phyloP scores from a whole-genome alignment of 2,113 vertebrate genomes.

The Naja naja region DNA sequence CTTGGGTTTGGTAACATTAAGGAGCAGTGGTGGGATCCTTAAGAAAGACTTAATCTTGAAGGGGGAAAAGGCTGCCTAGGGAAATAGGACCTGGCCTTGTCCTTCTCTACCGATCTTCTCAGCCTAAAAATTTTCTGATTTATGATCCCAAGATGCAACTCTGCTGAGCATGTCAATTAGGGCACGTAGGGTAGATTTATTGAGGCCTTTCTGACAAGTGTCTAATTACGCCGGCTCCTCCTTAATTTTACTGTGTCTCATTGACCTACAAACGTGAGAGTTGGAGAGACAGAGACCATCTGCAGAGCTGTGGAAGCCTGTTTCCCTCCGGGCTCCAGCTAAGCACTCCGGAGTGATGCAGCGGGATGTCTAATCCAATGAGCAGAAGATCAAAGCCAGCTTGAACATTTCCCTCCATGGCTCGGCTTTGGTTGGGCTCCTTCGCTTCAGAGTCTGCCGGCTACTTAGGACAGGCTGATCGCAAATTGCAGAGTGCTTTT shows the following conservation, averaged over 20 bases:
- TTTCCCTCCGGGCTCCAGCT: constrained; percentile 26
- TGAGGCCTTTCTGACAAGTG: neutral
- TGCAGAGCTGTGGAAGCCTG: neutral
- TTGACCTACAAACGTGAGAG: neutral
- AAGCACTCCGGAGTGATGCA: constrained; percentile 13
- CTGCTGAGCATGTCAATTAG: neutral
- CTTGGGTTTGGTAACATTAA: neutral
- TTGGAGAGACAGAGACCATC: neutral
- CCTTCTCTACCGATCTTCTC: neutral
- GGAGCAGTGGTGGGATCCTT: neutral
- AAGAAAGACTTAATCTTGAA: neutral
- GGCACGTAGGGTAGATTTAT: neutral
- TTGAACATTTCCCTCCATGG: constrained; percentile 10
- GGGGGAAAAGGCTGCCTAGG: neutral
- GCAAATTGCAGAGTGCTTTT: neutral
- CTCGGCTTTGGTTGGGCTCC: neutral
- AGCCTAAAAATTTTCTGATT: neutral
- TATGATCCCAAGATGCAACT: neutral
- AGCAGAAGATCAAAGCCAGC: constrained; percentile 9
- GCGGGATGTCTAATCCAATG: constrained; percentile 22
- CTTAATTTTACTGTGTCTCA: neutral
- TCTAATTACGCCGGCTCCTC: neutral
- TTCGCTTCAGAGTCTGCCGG: neutral
- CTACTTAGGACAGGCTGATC: neutral
- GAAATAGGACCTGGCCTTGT: neutral